phyloP scores from a whole-genome alignment of 53 echinoderm and acorn worm species.

The Paelopatides confundens region DNA sequence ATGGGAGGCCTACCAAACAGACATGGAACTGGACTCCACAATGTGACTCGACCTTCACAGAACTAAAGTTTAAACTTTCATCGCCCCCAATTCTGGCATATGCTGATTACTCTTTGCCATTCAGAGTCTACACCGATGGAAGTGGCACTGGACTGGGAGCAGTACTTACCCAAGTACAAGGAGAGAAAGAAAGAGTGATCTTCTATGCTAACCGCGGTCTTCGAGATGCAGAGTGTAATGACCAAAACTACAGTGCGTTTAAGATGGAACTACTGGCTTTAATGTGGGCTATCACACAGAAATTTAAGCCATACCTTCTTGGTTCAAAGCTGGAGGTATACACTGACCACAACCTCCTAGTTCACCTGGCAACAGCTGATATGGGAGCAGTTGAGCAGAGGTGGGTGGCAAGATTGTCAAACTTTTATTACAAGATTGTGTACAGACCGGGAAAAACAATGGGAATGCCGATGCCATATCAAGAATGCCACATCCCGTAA shows the following conservation, averaged over 20 bases:
- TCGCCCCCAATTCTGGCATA: slow-evolving; percentile 49
- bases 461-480: slow-evolving; percentile 30
- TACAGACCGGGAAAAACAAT: slow-evolving; percentile 24
- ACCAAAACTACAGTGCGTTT: slow-evolving; percentile 62
- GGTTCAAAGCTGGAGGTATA: slow-evolving; percentile 7
- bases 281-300: slow-evolving; percentile 65
- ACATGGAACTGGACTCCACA: no score
- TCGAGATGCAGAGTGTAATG: slow-evolving; percentile 49
- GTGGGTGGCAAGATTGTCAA: no score
- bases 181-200: no score
- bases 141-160: no score
- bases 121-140: background rate
- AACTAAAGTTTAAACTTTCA: no score
- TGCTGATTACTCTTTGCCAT: slow-evolving; percentile 54
- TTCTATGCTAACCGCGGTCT: background rate
- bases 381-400: slow-evolving; percentile 8
- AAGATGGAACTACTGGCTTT: slow-evolving; percentile 64
- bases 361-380: background rate
- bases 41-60: no score
- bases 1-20: background rate
- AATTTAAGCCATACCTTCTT: slow-evolving; percentile 29
- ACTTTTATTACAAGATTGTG: background rate
- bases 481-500: no score
- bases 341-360: slow-evolving; percentile 36
- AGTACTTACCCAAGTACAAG: no score